Evolutionary conservation across 2,888 invertebrate genomes (phyloP), one percentile per base, ranked within the genome.

Genomic region (Xestia sexstrigata): DNA sequence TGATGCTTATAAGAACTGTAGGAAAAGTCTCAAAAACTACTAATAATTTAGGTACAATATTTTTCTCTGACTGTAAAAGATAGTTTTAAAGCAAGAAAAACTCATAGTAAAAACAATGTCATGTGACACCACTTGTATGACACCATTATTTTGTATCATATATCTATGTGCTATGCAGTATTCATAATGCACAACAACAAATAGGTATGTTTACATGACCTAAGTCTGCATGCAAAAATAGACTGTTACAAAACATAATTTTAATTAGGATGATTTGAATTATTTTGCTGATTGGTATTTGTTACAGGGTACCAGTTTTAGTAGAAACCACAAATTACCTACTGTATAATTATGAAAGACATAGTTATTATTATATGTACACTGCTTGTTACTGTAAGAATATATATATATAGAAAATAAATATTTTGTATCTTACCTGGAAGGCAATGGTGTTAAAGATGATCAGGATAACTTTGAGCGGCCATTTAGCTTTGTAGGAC

Each of bases 401-500:
- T 30, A n/a, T n/a, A n/a, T n/a, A n/a, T 26, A 23, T 42, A 49
- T 4, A n/a, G n/a, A n/a, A 52, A 68, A 52, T 13, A 52, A 45
- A 69, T 30, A 55, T 35, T 9, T 15, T 20, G 9, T 68, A 35
- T 35, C 84, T 95, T 94, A 98, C 98, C 97, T 99, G 99, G 95
- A 99, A 99, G 69, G 99, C 99, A 67, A 99, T 93, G 1, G 99
- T 98, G 94, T 99, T 99, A 96, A 98, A 98, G 68, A 98, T 88
- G 58, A 98, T 97, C 78, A 99, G 97, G 58, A 99, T 95, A 13
- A 99, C 89, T 87, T 98, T 97, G 9, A 99, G 97, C 0, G 99
- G 99, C 97, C 98, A 98, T 94, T 98, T 99, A 13, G 99, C 99
- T 97, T 99, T 99, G 97, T 99, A 99, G 0, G 99, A 98, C 91